A percentile compares a stretch with the other conserved stretches of the same genome.
Conservation (phyloP, 2,888 invertebrate species). For the Epinotia brunnichana region DNA sequence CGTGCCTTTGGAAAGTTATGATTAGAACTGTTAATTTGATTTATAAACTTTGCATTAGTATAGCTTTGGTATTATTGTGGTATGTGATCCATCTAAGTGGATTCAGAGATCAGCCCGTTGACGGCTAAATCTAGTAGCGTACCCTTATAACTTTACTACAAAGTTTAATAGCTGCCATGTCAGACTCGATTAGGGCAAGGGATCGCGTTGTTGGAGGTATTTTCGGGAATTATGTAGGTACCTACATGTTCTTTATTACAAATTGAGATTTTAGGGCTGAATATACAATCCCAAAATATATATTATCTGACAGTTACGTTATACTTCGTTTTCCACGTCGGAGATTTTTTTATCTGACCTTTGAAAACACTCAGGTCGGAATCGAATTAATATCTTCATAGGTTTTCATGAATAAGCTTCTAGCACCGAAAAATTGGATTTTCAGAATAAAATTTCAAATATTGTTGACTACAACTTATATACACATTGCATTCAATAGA, state of each 20-base stretch:
- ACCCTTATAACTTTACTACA: conserved; percentile 3
- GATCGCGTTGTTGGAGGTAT: background rate
- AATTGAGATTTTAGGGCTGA: conserved; percentile 9
- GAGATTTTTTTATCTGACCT: too few relatives aligned
- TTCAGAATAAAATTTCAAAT: too few relatives aligned
- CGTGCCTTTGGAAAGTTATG: background rate
- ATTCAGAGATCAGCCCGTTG: background rate
- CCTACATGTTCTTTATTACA: conserved; percentile 1
- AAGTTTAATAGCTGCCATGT: conserved; percentile 16
- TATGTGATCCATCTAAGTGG: background rate
- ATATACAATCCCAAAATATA: background rate
- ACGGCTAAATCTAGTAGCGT: background rate
- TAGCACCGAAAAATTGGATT: too few relatives aligned
- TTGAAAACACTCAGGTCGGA: too few relatives aligned
- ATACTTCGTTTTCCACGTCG: background rate
- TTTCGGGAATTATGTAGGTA: background rate
- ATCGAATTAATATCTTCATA: too few relatives aligned
- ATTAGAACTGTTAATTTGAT: background rate
- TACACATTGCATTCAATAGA: too few relatives aligned
- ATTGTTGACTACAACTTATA: too few relatives aligned
- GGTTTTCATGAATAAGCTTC: too few relatives aligned
- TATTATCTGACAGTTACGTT: background rate
- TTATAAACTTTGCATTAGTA: background rate
- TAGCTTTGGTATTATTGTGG: too few relatives aligned
- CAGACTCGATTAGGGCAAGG: conserved; percentile 8